These are phyloP conservation scores for Nasonia giraulti DNA, from an alignment of 1,140 invertebrate species.

Conservation along the genomic window DNA sequence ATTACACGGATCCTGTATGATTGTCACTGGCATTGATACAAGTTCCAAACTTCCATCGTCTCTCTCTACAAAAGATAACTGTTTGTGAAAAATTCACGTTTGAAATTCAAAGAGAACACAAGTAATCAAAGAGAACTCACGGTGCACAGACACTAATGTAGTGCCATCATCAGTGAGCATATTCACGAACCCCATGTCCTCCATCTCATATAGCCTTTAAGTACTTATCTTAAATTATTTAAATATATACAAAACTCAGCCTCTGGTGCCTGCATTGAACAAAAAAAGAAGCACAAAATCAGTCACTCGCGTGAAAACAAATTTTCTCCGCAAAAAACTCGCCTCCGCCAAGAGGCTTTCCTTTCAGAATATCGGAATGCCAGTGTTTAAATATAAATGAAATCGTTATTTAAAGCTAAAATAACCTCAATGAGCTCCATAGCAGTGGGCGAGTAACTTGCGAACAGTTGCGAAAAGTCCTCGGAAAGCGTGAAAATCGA, in stretches of 20 bases:
- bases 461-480: neutral
- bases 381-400: constrained; percentile 8
- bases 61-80: constrained; percentile 54
- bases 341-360: neutral
- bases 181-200: constrained; percentile 55
- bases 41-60: constrained; percentile 63
- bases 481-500: neutral
- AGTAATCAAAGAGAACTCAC: constrained; percentile 49
- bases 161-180: constrained; percentile 65
- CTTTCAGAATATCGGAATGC: neutral
- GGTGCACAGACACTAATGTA: constrained; percentile 62
- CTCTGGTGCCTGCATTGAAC: neutral
- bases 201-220: constrained; percentile 22
- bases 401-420: constrained; percentile 12
- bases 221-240: constrained; percentile 3
- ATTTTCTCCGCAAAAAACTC: neutral
- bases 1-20: constrained; percentile 25
- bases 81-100: neutral
- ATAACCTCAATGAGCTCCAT: constrained; percentile 9
- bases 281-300: neutral
- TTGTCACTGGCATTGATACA: constrained; percentile 56
- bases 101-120: neutral
- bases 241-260: neutral
- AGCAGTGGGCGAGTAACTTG: neutral
- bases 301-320: too few species aligned